Percentiles rank a stretch among this genome's conserved stretches.
Conservation (phyloP, 53 echinoderm and acorn worm species). For the Astropecten irregularis region DNA sequence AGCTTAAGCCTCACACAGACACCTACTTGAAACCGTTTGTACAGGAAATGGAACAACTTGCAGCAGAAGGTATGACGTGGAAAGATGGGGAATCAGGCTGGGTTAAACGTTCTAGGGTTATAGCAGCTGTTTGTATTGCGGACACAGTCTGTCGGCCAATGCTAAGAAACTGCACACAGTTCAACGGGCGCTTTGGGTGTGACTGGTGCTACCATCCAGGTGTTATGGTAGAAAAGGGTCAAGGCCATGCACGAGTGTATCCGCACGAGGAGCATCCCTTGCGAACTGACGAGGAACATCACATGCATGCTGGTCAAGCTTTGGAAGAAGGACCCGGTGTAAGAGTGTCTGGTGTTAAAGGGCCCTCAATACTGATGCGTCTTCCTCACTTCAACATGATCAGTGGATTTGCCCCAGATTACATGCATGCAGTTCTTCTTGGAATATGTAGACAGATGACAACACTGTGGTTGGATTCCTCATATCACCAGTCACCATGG, state of each 20-base stretch:
- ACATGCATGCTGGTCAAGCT: background rate
- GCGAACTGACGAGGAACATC: background rate
- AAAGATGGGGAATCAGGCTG: background rate
- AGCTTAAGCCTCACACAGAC: background rate
- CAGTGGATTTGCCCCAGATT: too few relatives aligned
- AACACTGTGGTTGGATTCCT: too few relatives aligned
- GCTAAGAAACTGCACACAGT: background rate
- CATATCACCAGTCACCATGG: too few relatives aligned
- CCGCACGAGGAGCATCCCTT: background rate
- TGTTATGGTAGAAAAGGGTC: background rate
- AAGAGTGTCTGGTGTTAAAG: too few relatives aligned
- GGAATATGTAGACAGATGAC: too few relatives aligned
- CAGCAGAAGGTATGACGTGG: background rate
- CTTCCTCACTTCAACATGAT: too few relatives aligned
- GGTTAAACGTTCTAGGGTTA: background rate
- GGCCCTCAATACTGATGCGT: too few relatives aligned
- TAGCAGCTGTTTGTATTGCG: background rate
- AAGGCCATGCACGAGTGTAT: constrained; percentile 10
- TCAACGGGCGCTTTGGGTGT: constrained; percentile 7
- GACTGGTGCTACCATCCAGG: constrained; percentile 30
- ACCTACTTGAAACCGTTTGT: constrained; percentile 12
- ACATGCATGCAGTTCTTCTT: too few relatives aligned
- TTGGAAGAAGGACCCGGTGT: too few relatives aligned
- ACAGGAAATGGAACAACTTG: background rate
- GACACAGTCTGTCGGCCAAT: constrained; percentile 10